Conservation (phyloP, 2,888 invertebrate species). For the Aradus depressus region DNA sequence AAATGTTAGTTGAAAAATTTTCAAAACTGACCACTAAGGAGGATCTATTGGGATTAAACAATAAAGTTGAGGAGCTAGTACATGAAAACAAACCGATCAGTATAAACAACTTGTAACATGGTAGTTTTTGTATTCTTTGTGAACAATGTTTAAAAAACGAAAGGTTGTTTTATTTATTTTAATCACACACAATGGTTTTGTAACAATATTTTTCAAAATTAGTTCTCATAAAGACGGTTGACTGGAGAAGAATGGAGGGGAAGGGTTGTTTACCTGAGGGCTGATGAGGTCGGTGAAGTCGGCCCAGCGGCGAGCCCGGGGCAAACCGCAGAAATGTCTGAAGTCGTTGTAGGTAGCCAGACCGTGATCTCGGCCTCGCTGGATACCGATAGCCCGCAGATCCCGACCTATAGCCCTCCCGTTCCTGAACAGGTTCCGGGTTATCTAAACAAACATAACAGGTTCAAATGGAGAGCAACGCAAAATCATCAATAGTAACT, state of each 20-base stretch:
- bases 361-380: conserved; percentile 78
- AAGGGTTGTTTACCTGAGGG: conserved; percentile 41
- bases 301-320: conserved; percentile 53
- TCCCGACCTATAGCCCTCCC: conserved; percentile 66
- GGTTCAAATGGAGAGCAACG: too few relatives aligned
- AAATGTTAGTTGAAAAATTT: too few relatives aligned
- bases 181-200: neutral
- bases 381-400: conserved; percentile 69
- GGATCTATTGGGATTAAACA: too few relatives aligned
- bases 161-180: neutral
- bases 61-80: too few relatives aligned
- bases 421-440: conserved; percentile 53
- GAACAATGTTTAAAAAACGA: neutral
- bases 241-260: neutral
- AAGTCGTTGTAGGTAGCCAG: conserved; percentile 66
- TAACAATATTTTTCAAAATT: neutral
- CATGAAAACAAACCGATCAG: neutral
- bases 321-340: conserved; percentile 62
- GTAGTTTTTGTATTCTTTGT: too few relatives aligned
- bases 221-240: neutral
- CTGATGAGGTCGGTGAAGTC: conserved; percentile 59
- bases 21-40: too few relatives aligned
- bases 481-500: too few relatives aligned
- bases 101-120: neutral
- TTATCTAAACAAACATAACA: conserved; percentile 42